Evolutionary conservation across 2,797 vertebrate species (phyloP).

Genomic region (Ctenosaura bakeri): DNA sequence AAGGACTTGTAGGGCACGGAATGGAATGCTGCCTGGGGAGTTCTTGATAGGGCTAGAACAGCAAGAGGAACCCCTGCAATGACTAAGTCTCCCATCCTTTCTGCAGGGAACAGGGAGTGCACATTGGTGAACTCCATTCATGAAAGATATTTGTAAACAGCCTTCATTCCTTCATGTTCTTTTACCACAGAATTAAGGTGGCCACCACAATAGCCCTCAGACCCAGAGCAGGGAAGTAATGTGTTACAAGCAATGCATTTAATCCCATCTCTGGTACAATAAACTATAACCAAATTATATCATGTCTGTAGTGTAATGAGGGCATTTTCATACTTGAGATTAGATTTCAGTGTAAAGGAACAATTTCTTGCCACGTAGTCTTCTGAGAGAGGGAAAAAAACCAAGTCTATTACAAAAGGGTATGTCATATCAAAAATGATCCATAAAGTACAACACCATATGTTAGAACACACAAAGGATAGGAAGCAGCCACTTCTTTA

Average conservation of each 20-base stretch:
- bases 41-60: slow-evolving; percentile 29
- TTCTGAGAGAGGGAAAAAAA: neutral
- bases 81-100: neutral
- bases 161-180: neutral
- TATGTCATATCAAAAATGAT: neutral
- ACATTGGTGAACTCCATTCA: neutral
- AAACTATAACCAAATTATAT: neutral
- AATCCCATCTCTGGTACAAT: neutral
- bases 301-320: no score
- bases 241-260: neutral
- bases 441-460: neutral
- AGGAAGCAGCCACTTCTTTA: neutral
- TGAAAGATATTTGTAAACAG: neutral
- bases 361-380: neutral
- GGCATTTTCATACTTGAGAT: neutral
- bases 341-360: neutral
- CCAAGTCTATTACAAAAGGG: neutral
- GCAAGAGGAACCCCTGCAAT: slow-evolving; percentile 10
- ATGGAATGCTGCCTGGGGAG: slow-evolving; percentile 43
- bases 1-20: slow-evolving; percentile 8
- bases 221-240: neutral
- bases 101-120: neutral
- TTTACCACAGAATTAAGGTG: neutral
- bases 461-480: neutral
- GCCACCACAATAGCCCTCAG: neutral